Base-by-base conservation (phyloP, 2,888 invertebrate genomes). In the Lycocerus yunnanus region DNA sequence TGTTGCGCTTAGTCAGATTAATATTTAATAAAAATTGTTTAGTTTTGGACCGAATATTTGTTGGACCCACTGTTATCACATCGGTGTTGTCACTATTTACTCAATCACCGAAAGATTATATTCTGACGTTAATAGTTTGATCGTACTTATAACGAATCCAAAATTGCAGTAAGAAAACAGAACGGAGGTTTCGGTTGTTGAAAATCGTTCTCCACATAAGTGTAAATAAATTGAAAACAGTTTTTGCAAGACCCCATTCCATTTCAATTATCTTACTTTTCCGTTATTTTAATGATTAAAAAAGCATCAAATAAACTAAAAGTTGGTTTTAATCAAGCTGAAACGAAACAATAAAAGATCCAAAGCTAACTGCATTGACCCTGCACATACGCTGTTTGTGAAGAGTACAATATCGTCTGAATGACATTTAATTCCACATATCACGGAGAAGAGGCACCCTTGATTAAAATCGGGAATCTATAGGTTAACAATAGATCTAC, bases 371-470 rank as follows among this genome's bases (percentile, higher is more conserved):
- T 79, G 78, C 79, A 81, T 77, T 73, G 76, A 78, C 72, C 21
- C 76, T 79, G 80, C 80, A 80, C 79, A 79, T 77, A 78, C 79
- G 80, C 81, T 80, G 82, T 84, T 84, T 83, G 83, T 84, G 83
- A 84, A 82, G 77, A 63, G 83, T 81, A 84, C 83, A 84, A 85
- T 84, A 82, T 84, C 82, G 82, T 82, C 82, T 82, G 83, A 84
- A 84, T 84, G 84, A 84, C 84, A 83, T 85, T 84, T 84, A 85
- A 86, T 85, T 85, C 82, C 83, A 84, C 84, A 85, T 84, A 85
- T 85, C 84, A 82, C 80, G 80, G 81, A 82, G 83, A 83, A 84
- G 84, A 85, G 84, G 83, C 80, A 82, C 84, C 84, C 85, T 85
- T 85, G 85, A 85, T 86, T 85, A 85, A 86, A 85, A 85, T 85